Evolutionary conservation across 2,797 vertebrate species (phyloP).

Genomic region (Arvicola amphibius): DNA sequence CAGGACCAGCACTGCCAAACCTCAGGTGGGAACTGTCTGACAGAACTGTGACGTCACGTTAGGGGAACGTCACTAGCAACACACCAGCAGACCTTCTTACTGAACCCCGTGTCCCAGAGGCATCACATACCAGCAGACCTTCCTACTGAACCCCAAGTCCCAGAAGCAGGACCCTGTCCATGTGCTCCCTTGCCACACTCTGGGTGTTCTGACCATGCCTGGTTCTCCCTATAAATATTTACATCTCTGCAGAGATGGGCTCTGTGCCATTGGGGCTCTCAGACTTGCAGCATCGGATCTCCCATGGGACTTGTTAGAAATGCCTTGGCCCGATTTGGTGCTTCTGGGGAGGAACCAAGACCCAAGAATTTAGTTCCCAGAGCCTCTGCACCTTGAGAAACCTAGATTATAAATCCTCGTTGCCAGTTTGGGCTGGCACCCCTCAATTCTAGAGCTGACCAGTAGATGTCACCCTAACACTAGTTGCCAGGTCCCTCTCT

Average conservation of each 20-base stretch:
- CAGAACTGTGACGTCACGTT: too few species aligned
- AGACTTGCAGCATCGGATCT: too few species aligned
- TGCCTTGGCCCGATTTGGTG: accelerated
- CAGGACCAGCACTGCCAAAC: not conserved
- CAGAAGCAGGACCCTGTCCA: not conserved
- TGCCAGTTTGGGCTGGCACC: too few species aligned
- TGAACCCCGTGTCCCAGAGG: not conserved
- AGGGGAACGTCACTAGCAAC: not conserved
- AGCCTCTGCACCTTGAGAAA: not conserved
- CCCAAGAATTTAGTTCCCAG: not conserved
- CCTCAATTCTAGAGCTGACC: not conserved
- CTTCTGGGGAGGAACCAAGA: not conserved
- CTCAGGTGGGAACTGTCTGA: not conserved
- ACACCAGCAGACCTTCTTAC: too few species aligned
- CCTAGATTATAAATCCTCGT: not conserved
- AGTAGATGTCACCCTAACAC: constrained; percentile 32
- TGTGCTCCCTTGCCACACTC: not conserved
- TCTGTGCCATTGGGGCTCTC: not conserved
- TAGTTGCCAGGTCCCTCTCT: not conserved
- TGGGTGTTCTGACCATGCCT: not conserved
- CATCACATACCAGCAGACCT: not conserved
- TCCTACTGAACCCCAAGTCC: too few species aligned
- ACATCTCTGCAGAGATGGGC: accelerated
- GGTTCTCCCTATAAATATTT: not conserved
- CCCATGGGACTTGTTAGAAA: accelerated